A percentile compares a stretch with the other conserved stretches of the same genome.
Evolutionary conservation across 2,888 invertebrate species (phyloP).

Genomic region (Leptinotarsa rubiginosa): DNA sequence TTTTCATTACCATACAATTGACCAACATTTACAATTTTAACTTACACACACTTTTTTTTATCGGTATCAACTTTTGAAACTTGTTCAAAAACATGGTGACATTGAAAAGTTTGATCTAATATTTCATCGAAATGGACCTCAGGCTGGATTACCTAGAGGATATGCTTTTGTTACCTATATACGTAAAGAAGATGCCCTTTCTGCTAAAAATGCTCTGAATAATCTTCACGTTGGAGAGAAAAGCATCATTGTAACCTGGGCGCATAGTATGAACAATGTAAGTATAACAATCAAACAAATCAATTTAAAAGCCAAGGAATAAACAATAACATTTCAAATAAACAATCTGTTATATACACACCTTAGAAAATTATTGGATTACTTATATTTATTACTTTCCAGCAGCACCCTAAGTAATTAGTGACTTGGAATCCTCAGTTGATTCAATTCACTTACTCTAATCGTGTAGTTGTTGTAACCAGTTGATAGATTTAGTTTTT

Average conservation of each 20-base stretch:
- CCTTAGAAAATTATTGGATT: too few species aligned
- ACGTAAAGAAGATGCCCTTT: conserved; percentile 74
- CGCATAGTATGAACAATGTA: conserved; percentile 79
- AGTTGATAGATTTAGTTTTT: too few species aligned
- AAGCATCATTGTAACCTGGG: conserved; percentile 83
- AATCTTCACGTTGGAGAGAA: conserved; percentile 81
- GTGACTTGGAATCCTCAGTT: too few species aligned
- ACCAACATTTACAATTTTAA: conserved; percentile 40
- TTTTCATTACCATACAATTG: too few species aligned
- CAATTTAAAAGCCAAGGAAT: background rate
- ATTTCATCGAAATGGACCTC: conserved; percentile 91
- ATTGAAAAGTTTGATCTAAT: conserved; percentile 96
- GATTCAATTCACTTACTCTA: too few species aligned
- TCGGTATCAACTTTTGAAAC: conserved; percentile 96
- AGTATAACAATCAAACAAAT: conserved; percentile 46
- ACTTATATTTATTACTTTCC: too few species aligned
- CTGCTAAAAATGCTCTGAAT: conserved; percentile 79
- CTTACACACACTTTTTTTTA: conserved; percentile 66
- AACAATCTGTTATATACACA: too few species aligned
- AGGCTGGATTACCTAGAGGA: conserved; percentile 89
- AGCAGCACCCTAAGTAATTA: too few species aligned
- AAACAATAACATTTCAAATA: too few species aligned
- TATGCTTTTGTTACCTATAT: conserved; percentile 93
- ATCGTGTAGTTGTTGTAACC: too few species aligned
- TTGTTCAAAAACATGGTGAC: conserved; percentile 92